These are phyloP conservation scores for Cygnus atratus DNA, from an alignment of 2,113 vertebrate genomes.

Conservation along the genomic window DNA sequence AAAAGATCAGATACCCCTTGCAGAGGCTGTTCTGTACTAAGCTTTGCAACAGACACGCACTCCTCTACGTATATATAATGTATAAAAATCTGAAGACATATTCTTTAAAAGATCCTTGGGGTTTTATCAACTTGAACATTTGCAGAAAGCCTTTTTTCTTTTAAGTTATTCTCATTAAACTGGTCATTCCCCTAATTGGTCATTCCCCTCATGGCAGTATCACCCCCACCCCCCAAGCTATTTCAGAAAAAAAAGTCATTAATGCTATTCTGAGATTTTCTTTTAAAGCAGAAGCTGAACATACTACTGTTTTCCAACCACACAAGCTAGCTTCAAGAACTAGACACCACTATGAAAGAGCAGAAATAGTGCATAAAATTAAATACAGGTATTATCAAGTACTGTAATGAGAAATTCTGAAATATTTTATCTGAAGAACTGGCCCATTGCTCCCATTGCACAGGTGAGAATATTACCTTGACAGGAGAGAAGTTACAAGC, in stretches of 20 bases:
- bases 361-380: neutral
- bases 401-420: neutral
- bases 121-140: neutral
- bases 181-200: neutral
- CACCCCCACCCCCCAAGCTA: neutral
- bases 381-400: neutral
- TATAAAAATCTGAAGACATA: neutral
- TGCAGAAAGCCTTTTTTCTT: neutral
- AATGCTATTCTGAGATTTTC: no score
- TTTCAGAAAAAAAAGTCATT: neutral
- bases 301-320: neutral
- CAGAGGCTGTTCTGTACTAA: neutral
- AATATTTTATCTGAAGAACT: neutral
- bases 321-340: neutral
- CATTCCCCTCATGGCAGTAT: neutral
- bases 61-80: neutral
- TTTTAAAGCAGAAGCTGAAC: neutral
- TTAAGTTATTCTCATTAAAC: neutral
- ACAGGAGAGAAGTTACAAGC: conserved; percentile 63
- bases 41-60: neutral
- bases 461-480: conserved; percentile 67
- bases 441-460: neutral
- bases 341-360: neutral
- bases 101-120: neutral
- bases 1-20: accelerated